phyloP scores from a whole-genome alignment of 2,888 invertebrate species.

The Podabrus alpinus region DNA sequence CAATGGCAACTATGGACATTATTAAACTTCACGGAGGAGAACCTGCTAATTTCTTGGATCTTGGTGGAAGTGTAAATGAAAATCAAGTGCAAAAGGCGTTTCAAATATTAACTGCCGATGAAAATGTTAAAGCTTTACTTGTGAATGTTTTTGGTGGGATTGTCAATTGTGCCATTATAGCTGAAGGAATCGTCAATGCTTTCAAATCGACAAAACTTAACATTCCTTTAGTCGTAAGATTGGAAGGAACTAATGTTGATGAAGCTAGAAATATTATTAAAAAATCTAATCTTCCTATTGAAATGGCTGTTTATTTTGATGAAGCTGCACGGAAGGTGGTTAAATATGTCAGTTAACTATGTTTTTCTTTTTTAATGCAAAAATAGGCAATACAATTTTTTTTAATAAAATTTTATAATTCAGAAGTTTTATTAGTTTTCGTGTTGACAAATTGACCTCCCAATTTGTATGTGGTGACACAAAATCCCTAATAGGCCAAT shows the following conservation, averaged over 20 bases:
- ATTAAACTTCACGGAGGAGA: constrained; percentile 94
- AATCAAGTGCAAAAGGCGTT: constrained; percentile 93
- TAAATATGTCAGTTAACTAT: constrained; percentile 42
- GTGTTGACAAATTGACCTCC: no score
- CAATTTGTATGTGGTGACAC: no score
- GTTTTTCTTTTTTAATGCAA: background rate
- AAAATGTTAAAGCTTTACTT: constrained; percentile 90
- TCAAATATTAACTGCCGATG: constrained; percentile 82
- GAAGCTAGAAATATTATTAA: constrained; percentile 82
- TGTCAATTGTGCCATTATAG: constrained; percentile 96
- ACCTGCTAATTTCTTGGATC: constrained; percentile 98
- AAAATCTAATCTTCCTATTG: constrained; percentile 82
- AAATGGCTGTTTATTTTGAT: constrained; percentile 83
- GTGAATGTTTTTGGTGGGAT: constrained; percentile 99
- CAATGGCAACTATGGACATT: constrained; percentile 99
- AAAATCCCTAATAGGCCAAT: no score
- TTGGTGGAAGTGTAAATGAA: constrained; percentile 95
- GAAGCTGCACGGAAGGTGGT: constrained; percentile 93
- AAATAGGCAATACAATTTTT: background rate
- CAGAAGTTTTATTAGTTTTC: no score
- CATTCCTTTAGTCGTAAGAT: constrained; percentile 88
- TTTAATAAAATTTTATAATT: background rate
- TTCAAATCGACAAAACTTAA: constrained; percentile 77
- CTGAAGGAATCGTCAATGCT: constrained; percentile 92
- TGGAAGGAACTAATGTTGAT: constrained; percentile 93